Base-by-base conservation (phyloP, 2,888 invertebrate species). In the Drosophila diplacantha region DNA sequence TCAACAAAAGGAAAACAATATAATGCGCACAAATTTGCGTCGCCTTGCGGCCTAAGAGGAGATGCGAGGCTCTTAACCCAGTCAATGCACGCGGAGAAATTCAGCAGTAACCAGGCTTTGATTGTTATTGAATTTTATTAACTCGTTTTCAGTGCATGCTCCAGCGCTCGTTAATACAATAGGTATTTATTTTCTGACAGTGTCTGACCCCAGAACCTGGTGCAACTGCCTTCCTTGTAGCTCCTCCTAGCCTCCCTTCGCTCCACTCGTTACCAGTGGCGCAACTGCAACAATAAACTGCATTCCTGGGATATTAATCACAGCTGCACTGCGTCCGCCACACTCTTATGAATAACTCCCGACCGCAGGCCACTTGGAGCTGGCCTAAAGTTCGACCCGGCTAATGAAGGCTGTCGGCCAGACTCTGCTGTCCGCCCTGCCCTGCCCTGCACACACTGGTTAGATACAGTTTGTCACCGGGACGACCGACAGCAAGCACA, bases 261-360 rank as follows among this genome's bases (percentile, higher is more conserved):
- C 73, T 75, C 81, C 71, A 38, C 41, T n/a, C 11, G 8, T 3
- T 14, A 16, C 34, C 49, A 47, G 47, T 47, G 47, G 32, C 65
- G 41, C 59, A 47, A 26, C 64, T 38, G 31, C 57, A 68, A 75
- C 81, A 77, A 81, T 81, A 81, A 78, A 78, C 82, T 79, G 82
- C 80, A 80, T 80, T 83, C 80, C 72, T 69, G 38, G 83, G 70
- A 83, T 80, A 80, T 80, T 80, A 83, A 80, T 80, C 80, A 80
- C 80, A 74, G 72, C 78, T 71, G 66, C 73, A 71, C 73, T 74
- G 14, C 31, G 14, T 63, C 71, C n/a, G 64, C 66, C 71, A 67
- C 71, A 67, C 69, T 54, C 55, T 60, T 61, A 61, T 67, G 66
- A 67, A 67, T 58, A 63, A 69, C 57, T 54, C 69, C 50, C 57